These are phyloP conservation scores for Perizoma flavofasciatum DNA, from an alignment of 2,888 invertebrate species.

Conservation along the genomic window DNA sequence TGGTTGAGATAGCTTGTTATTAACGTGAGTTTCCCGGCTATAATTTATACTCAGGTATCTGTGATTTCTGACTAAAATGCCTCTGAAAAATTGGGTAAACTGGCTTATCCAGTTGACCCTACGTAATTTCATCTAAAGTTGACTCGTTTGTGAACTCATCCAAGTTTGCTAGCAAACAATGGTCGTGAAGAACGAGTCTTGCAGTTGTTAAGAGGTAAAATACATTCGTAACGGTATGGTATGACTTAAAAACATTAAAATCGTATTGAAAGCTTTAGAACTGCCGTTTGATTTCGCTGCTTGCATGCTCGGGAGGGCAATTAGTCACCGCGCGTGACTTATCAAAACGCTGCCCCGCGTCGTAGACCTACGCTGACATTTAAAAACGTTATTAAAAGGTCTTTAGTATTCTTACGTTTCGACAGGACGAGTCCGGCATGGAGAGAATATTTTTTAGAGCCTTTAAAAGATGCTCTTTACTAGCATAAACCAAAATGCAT, in stretches of 20 bases:
- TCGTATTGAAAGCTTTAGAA: conserved; percentile 6
- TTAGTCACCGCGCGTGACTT: conserved; percentile 29
- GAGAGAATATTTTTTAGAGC: background rate
- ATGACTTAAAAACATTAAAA: too few relatives aligned
- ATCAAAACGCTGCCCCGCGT: conserved; percentile 7
- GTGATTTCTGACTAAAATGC: too few relatives aligned
- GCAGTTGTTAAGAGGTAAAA: too few relatives aligned
- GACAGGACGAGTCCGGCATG: background rate
- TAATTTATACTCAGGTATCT: background rate
- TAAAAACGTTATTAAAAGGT: conserved; percentile 25
- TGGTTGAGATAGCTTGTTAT: conserved; percentile 9
- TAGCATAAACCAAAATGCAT: too few relatives aligned
- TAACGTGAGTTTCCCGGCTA: background rate
- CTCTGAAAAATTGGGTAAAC: too few relatives aligned
- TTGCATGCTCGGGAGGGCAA: conserved; percentile 4
- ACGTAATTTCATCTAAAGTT: too few relatives aligned
- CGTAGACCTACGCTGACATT: conserved; percentile 23
- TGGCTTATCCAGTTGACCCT: too few relatives aligned
- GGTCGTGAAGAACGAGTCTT: too few relatives aligned
- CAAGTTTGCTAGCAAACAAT: too few relatives aligned
- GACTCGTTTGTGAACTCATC: too few relatives aligned
- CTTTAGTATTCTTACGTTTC: background rate
- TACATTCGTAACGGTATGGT: too few relatives aligned
- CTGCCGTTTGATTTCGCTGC: conserved; percentile 8
- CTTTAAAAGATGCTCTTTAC: too few relatives aligned